Evolutionary conservation across 1,140 invertebrate genomes (phyloP).

Genomic region (Neelides sp.): DNA sequence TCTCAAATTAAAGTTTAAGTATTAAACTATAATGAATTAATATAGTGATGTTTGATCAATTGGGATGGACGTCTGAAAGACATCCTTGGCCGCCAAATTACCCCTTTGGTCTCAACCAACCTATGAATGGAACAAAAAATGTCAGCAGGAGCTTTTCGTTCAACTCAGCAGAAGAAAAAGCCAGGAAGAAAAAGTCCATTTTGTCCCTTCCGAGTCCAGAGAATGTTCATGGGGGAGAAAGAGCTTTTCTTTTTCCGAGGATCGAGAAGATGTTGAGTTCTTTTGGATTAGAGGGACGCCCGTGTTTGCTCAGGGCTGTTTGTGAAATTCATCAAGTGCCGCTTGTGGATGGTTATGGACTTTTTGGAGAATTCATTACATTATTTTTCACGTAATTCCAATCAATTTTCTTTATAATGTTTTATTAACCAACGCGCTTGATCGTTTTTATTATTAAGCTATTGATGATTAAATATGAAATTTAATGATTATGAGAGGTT

Average conservation of each 20-base stretch:
- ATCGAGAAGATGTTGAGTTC: conserved; percentile 17
- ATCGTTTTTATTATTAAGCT: not conserved
- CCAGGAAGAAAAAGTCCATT: not conserved
- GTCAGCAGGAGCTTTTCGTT: not conserved
- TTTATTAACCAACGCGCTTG: not conserved
- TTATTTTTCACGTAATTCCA: conserved; percentile 27
- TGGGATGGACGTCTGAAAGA: conserved; percentile 18
- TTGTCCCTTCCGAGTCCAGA: conserved; percentile 26
- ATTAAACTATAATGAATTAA: no score
- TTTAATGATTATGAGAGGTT: not conserved
- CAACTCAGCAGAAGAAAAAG: not conserved
- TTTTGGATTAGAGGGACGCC: conserved; percentile 18
- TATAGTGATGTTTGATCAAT: conserved; percentile 26
- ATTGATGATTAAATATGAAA: not conserved
- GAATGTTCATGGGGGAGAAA: conserved; percentile 24
- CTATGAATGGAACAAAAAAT: not conserved
- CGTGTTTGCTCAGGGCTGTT: conserved; percentile 24
- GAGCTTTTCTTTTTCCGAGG: conserved; percentile 22
- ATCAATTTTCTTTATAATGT: not conserved
- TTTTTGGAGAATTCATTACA: conserved; percentile 27
- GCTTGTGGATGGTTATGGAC: conserved; percentile 17
- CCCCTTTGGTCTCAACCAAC: conserved; percentile 17
- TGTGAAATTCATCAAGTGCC: conserved; percentile 30
- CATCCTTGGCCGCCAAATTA: conserved; percentile 20
- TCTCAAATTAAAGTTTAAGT: not conserved